Evolutionary conservation across 2,113 vertebrate genomes (phyloP).

Genomic region (Solea solea): DNA sequence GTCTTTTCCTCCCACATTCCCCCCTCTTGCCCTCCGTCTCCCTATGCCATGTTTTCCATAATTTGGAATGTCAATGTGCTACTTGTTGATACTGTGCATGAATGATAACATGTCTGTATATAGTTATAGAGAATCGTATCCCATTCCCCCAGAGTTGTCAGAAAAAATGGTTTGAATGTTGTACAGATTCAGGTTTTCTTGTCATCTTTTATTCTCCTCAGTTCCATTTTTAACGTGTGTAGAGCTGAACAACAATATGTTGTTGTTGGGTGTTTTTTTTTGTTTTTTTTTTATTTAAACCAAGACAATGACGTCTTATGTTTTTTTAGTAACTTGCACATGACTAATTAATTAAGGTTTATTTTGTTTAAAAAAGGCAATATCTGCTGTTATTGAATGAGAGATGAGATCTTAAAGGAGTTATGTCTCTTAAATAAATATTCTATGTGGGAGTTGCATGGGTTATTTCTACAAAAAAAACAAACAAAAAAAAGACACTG

Average conservation of each 20-base stretch:
- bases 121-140: constrained; percentile 80
- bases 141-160: constrained; percentile 74
- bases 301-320: constrained; percentile 28
- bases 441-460: constrained; percentile 75
- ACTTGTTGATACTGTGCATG: constrained; percentile 86
- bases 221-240: constrained; percentile 30
- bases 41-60: constrained; percentile 72
- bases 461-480: constrained; percentile 75
- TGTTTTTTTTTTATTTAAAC: constrained; percentile 52
- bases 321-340: constrained; percentile 76
- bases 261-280: constrained; percentile 6
- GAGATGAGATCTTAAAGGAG: constrained; percentile 65
- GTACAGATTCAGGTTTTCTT: constrained; percentile 76
- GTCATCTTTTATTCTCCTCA: constrained; percentile 44
- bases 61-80: constrained; percentile 86
- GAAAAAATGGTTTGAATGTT: constrained; percentile 76
- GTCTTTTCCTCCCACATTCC: constrained; percentile 2
- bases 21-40: constrained; percentile 28
- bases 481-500: constrained; percentile 48
- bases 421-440: constrained; percentile 74
- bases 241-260: constrained; percentile 39
- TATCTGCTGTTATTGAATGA: constrained; percentile 83
- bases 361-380: constrained; percentile 74
- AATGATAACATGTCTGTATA: constrained; percentile 86
- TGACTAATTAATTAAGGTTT: constrained; percentile 49